Evolutionary conservation across 2,113 vertebrate species (phyloP).

Genomic region (Mesoclemmys tuberculata): DNA sequence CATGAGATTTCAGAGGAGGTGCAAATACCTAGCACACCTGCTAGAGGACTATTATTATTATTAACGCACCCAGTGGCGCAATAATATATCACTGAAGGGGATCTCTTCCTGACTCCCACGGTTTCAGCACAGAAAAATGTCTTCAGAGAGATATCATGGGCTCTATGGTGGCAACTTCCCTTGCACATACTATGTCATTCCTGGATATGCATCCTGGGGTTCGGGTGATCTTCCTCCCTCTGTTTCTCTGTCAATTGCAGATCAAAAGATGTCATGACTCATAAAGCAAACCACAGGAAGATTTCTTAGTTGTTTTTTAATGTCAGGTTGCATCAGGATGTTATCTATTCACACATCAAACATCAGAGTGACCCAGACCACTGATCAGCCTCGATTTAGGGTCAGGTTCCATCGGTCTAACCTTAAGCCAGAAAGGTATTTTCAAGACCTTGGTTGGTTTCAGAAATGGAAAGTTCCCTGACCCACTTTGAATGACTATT

Average conservation of each 20-base stretch:
- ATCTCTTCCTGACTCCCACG: background rate
- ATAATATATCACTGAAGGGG: background rate
- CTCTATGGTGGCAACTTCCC: background rate
- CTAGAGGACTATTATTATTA: background rate
- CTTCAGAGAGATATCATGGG: background rate
- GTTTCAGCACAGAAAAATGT: background rate
- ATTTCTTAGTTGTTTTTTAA: background rate
- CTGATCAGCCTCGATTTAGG: conserved; percentile 26
- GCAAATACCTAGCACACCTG: background rate
- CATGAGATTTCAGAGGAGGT: background rate
- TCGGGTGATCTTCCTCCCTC: background rate
- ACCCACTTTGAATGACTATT: conserved; percentile 80
- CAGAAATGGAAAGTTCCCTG: conserved; percentile 67
- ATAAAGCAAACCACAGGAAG: conserved; percentile 14
- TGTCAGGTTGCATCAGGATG: rapidly evolving
- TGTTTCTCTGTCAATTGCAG: background rate
- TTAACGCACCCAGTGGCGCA: background rate
- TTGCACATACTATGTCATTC: background rate
- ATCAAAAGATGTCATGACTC: rapidly evolving
- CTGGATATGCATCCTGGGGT: background rate
- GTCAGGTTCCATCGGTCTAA: conserved; percentile 9
- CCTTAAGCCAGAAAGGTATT: background rate
- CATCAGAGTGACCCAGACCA: conserved; percentile 29
- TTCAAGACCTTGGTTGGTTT: background rate
- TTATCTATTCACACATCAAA: conserved; percentile 11